A percentile compares a stretch with the other conserved stretches of the same genome.
Evolutionary conservation across 1,140 invertebrate species (phyloP).

Genomic region (Pomacea maculata): DNA sequence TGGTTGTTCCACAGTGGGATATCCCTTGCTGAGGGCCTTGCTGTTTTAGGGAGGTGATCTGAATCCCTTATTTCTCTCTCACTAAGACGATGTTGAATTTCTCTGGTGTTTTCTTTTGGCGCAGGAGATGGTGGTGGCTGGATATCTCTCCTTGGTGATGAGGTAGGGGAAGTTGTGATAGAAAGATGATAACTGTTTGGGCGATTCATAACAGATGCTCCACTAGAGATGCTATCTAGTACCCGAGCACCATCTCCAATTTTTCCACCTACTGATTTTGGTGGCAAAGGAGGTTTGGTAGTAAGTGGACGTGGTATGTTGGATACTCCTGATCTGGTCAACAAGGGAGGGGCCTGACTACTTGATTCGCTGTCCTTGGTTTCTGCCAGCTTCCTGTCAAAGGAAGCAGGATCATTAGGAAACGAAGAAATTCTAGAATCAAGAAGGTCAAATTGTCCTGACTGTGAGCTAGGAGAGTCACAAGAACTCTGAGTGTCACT

Average conservation of each 20-base stretch:
- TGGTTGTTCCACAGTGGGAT: too few relatives aligned
- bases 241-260: not conserved
- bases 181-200: constrained; percentile 11
- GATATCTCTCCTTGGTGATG: not conserved
- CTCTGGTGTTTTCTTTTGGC: constrained; percentile 5
- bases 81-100: constrained; percentile 1
- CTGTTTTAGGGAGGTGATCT: too few relatives aligned
- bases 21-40: too few relatives aligned
- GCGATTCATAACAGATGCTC: constrained; percentile 1
- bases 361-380: too few relatives aligned
- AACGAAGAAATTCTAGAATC: too few relatives aligned
- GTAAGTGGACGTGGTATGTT: not conserved
- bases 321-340: too few relatives aligned
- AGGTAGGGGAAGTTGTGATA: constrained; percentile 11
- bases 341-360: too few relatives aligned
- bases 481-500: constrained; percentile 11
- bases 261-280: constrained; percentile 2
- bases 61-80: not conserved
- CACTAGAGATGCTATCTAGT: not conserved
- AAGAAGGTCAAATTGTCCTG: too few relatives aligned
- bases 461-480: constrained; percentile 29
- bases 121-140: constrained; percentile 13
- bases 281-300: constrained; percentile 16
- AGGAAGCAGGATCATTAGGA: too few relatives aligned
- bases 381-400: too few relatives aligned